Evolutionary conservation across 2,797 vertebrate species (phyloP), one percentile per base, ranked within the genome.

Genomic region (Rhadinocentrus ornatus): DNA sequence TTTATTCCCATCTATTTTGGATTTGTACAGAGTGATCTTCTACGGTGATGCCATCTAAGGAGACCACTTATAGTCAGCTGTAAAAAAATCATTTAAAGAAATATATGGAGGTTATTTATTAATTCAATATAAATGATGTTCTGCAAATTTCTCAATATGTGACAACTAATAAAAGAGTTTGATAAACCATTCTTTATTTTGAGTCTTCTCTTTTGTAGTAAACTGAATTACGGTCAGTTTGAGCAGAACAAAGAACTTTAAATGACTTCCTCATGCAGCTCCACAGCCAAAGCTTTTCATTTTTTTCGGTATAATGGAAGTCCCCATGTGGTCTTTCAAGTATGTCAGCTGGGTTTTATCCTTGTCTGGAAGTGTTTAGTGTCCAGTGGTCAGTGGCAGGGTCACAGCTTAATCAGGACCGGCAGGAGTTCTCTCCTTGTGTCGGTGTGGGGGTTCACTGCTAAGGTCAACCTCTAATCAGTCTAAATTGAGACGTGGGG

Each of bases 281-380:
- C 58, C 70, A 77, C 59, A 27, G 27, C 56, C 62, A 39, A 3
- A 35, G 13, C 5, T 63, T 73, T 64, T 63, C 55, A n/a, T 50
- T 62, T 66, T 77, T 62, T 44, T 46, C 70, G 11, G 13, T 66
- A 64, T 69, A 74, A 71, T 77, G 69, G 59, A 77, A 64, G 73
- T 85, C 84, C 81, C 81, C 72, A 82, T 86, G 89, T 59, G 84
- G 82, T 88, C 66, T 62, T 44, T 20, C 4, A 18, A 55, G 60
- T 60, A 31, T 13, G 57, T 84, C 82, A 81, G 83, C 81, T 68
- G 84, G n/a, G 82, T 77, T 87, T 81, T 62, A 77, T 84, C 76
- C 71, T 62, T 69, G 68, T 84, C 91, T 91, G 91, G 87, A 69
- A 89, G 90, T 84, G 89, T 89, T 92, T 90, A 91, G 83, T 80